Evolutionary conservation across 2,113 vertebrate genomes (phyloP).

Genomic region (Myodes glareolus): DNA sequence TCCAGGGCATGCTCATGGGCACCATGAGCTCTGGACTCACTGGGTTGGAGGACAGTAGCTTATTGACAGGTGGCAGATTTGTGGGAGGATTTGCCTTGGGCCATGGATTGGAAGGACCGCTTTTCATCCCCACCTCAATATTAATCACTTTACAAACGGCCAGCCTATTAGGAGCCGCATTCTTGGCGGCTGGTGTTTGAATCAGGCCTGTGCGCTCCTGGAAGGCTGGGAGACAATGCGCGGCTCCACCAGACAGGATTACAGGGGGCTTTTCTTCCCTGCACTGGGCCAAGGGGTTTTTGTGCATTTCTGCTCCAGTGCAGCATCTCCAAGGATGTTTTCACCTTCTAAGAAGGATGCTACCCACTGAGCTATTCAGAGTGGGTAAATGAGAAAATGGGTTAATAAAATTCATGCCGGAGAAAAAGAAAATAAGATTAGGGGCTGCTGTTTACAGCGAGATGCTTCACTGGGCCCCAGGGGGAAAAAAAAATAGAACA

Average conservation of each 20-base stretch:
- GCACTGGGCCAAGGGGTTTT: constrained; percentile 72
- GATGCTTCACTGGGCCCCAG: constrained; percentile 53
- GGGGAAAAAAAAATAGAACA: constrained; percentile 78
- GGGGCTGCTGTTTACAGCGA: constrained; percentile 81
- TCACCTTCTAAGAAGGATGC: constrained; percentile 86
- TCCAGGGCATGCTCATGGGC: accelerated
- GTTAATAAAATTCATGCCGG: constrained; percentile 86
- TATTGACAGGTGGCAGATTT: constrained; percentile 12
- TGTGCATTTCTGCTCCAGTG: constrained; percentile 82
- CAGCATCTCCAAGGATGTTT: constrained; percentile 85
- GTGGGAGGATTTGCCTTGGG: constrained; percentile 25
- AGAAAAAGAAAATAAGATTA: constrained; percentile 87
- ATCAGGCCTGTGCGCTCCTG: constrained; percentile 52
- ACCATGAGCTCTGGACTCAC: accelerated
- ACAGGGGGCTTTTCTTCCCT: constrained; percentile 82
- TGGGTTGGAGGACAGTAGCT: not conserved
- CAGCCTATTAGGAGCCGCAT: constrained; percentile 56
- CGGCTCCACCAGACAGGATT: constrained; percentile 83
- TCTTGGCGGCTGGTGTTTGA: constrained; percentile 70
- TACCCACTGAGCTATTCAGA: constrained; percentile 88
- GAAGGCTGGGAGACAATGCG: constrained; percentile 68
- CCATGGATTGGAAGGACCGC: not conserved
- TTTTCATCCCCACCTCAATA: constrained; percentile 38
- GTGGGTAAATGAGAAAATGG: constrained; percentile 87
- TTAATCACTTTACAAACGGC: constrained; percentile 61